Conservation (phyloP, 2,113 vertebrate genomes). For the Rousettus leschenaultii region DNA sequence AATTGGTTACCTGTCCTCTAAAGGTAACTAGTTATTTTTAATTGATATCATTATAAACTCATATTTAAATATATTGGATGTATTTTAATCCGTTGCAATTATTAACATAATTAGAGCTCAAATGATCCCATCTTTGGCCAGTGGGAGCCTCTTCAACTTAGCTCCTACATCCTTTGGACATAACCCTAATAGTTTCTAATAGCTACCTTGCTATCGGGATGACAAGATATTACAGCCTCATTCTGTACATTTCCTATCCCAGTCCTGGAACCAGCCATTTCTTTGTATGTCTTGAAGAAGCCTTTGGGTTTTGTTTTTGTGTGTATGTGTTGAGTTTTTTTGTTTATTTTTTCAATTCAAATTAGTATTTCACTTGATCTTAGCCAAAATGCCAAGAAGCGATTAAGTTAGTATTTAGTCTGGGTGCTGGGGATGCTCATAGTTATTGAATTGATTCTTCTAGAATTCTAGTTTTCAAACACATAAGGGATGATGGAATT, state of each 20-base stretch:
- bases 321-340: background rate
- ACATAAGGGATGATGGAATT: background rate
- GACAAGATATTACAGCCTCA: background rate
- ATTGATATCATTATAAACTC: background rate
- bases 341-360: background rate
- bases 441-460: background rate
- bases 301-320: background rate
- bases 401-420: background rate
- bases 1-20: slow-evolving; percentile 3
- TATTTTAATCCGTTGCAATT: background rate
- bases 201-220: background rate
- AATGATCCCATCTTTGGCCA: background rate
- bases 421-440: background rate
- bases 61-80: background rate
- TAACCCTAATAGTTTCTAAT: background rate
- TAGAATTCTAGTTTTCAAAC: background rate
- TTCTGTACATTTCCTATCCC: background rate
- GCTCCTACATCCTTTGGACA: background rate
- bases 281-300: background rate
- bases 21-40: background rate
- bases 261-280: background rate
- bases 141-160: background rate
- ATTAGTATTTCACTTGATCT: background rate
- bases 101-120: background rate
- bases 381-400: no score